Base-by-base conservation (phyloP, 2,888 invertebrate species). In the Pandemis cinnamomeana region DNA sequence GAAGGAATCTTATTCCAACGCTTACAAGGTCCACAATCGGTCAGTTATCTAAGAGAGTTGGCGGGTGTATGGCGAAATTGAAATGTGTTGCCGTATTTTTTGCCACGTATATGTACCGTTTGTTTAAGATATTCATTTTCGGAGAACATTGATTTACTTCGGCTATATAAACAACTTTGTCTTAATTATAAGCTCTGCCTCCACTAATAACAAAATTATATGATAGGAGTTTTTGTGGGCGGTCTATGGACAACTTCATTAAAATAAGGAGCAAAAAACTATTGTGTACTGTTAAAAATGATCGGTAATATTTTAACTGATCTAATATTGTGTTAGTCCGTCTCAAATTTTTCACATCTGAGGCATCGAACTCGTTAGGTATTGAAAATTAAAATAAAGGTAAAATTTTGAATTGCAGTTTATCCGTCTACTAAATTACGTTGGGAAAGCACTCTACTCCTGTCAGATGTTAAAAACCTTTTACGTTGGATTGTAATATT, bases 171-270 rank as follows among this genome's bases (percentile, higher is more conserved):
- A 58, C 11, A 44, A 36, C 20, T 27, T 36, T 51, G 48, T 69
- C 60, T 58, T 69, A 69, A 73, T 73, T 64, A 60, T 27, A 69
- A 53, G n/a, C 60, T 27, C 63, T 55, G 55, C 46, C 64, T 42
- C 58, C 53, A 64, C 63, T 63, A 48, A 68, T 68, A 72, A 48
- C 72, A 51, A 48, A 73, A 73, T 60, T 69, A 60, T 60, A 69
- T 10, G 63, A 20, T 44, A 42, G 51, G 41, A 8, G 27, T 69
- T 64, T 68, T 73, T 69, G 41, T 69, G 48, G 20, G 58, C 10
- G 10, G 13, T 0, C 15, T 58, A 46, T 61, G 27, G 44, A 67
- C 7, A n/a, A 36, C 5, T 51, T 15, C 11, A 27, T 61, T 64
- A 48, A 64, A 66, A 5, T 27, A 51, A 27, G 36, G 60, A 51